These are phyloP conservation scores for Catamblyrhynchus diadema DNA, from an alignment of 2,797 vertebrate species.

Conservation along the genomic window DNA sequence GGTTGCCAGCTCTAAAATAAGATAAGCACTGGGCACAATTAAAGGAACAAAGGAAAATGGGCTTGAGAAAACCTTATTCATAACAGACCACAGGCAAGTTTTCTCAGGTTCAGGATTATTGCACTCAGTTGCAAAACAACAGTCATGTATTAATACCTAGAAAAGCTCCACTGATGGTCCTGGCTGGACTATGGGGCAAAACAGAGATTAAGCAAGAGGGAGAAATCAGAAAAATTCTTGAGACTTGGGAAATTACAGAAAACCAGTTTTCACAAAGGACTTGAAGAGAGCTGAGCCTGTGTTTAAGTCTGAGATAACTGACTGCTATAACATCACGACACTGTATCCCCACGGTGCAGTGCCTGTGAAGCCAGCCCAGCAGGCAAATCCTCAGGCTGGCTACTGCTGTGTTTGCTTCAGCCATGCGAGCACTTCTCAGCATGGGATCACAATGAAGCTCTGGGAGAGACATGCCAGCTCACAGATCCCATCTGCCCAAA, in stretches of 20 bases:
- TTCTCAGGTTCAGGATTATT: constrained; percentile 11
- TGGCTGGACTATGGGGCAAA: neutral
- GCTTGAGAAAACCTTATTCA: neutral
- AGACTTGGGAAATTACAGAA: neutral
- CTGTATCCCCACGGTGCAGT: neutral
- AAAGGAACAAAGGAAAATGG: constrained; percentile 9
- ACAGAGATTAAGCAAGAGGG: neutral
- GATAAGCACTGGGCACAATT: neutral
- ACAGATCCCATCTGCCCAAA: constrained; percentile 27
- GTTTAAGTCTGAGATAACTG: neutral
- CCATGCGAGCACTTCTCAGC: neutral
- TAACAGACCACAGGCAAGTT: neutral
- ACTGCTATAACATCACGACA: neutral
- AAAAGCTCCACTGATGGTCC: neutral
- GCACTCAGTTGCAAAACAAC: constrained; percentile 5
- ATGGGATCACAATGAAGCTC: constrained; percentile 7
- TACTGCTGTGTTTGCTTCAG: neutral
- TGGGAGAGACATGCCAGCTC: neutral
- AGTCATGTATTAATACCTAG: neutral
- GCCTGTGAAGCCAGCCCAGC: neutral
- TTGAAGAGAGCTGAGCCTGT: neutral
- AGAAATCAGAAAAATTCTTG: neutral
- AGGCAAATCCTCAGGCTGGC: neutral
- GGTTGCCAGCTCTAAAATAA: neutral
- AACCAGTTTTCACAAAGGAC: neutral